Evolutionary conservation across 2,888 invertebrate genomes (phyloP).

Genomic region (Pachymerium ferrugineum): DNA sequence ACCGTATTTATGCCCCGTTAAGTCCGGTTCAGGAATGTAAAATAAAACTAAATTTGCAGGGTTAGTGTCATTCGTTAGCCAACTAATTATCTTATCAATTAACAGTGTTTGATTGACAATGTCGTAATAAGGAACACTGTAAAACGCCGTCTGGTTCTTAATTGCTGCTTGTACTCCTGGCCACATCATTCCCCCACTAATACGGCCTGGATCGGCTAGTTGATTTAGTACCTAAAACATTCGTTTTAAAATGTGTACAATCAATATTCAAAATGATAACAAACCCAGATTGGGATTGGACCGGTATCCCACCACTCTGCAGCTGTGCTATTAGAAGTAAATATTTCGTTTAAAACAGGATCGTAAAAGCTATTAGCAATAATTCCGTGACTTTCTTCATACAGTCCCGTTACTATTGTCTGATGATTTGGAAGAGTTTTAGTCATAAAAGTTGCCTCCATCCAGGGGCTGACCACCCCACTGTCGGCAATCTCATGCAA

Average conservation of each 20-base stretch:
- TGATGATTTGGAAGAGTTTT: slow-evolving; percentile 37
- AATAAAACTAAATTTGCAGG: slow-evolving; percentile 64
- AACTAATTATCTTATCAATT: slow-evolving; percentile 56
- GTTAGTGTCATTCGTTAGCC: slow-evolving; percentile 55
- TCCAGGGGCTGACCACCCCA: slow-evolving; percentile 32
- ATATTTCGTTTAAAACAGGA: slow-evolving; percentile 40
- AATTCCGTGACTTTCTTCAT: slow-evolving; percentile 46
- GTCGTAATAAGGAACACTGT: slow-evolving; percentile 38
- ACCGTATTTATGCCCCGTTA: slow-evolving; percentile 55
- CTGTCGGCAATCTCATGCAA: neutral
- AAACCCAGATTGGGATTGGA: slow-evolving; percentile 35
- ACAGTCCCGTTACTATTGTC: slow-evolving; percentile 40
- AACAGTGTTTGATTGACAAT: slow-evolving; percentile 45
- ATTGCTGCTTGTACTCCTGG: slow-evolving; percentile 58
- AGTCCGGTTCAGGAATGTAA: slow-evolving; percentile 67
- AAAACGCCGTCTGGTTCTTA: slow-evolving; percentile 47
- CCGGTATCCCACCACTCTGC: slow-evolving; percentile 37
- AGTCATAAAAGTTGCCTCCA: slow-evolving; percentile 34
- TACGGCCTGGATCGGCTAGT: neutral
- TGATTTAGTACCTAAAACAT: slow-evolving; percentile 34
- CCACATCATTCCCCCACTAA: slow-evolving; percentile 65
- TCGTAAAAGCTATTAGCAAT: slow-evolving; percentile 48
- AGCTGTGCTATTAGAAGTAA: slow-evolving; percentile 37
- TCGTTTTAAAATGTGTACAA: too few species aligned
- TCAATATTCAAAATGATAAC: neutral